phyloP scores from a whole-genome alignment of 2,888 invertebrate species.

The Oligia fasciuncula region DNA sequence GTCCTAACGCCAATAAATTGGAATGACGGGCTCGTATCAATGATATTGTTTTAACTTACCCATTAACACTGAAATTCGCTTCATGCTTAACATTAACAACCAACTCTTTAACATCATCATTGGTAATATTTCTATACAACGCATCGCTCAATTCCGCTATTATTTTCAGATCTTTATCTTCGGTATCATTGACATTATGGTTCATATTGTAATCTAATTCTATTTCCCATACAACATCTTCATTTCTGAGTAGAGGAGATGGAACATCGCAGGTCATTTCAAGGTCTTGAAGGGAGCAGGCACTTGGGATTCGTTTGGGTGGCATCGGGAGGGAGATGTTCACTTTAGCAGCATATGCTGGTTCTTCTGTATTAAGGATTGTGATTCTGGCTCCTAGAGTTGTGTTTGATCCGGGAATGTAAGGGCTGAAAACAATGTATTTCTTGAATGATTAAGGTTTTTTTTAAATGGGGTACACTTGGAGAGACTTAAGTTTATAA shows the following conservation, averaged over 20 bases:
- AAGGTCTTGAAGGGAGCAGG: constrained; percentile 76
- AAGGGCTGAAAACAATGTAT: constrained; percentile 71
- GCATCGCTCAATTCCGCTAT: constrained; percentile 76
- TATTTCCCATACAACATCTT: constrained; percentile 77
- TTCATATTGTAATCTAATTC: constrained; percentile 79
- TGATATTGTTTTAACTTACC: constrained; percentile 71
- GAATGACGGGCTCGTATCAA: too few relatives aligned
- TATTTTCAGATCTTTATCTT: constrained; percentile 70
- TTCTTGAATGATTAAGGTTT: background rate
- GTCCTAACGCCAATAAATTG: too few relatives aligned
- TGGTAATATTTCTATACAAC: constrained; percentile 75
- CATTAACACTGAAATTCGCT: constrained; percentile 75
- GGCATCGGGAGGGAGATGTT: constrained; percentile 76
- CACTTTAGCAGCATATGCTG: constrained; percentile 83
- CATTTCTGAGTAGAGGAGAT: constrained; percentile 77
- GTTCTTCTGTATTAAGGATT: constrained; percentile 80
- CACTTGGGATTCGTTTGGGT: constrained; percentile 80
- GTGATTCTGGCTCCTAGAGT: constrained; percentile 78
- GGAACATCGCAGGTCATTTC: constrained; percentile 80
- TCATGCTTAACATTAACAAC: constrained; percentile 73
- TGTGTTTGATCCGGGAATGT: constrained; percentile 79
- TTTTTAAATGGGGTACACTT: background rate
- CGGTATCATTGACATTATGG: constrained; percentile 65
- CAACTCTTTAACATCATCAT: constrained; percentile 68
- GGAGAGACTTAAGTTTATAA: background rate